Conservation (phyloP, 2,888 invertebrate genomes). For the Villa cingulata region DNA sequence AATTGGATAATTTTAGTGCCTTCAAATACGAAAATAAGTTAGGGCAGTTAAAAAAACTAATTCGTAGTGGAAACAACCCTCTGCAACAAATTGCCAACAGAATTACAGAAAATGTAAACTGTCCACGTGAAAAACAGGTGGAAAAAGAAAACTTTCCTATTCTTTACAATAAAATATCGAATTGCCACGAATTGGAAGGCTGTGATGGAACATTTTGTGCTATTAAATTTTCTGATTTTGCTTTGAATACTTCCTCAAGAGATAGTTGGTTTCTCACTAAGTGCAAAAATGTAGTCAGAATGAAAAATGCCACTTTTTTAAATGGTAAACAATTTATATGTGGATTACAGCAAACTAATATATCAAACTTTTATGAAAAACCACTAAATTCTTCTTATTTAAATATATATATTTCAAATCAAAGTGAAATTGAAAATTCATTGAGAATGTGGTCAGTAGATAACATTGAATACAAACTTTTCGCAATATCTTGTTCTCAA, state of each 20-base stretch:
- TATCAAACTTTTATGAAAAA: not conserved
- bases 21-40: slow-evolving; percentile 2
- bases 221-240: slow-evolving; percentile 8
- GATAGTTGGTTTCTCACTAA: not conserved
- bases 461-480: not conserved
- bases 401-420: slow-evolving; percentile 11
- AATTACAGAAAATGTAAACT: slow-evolving; percentile 4
- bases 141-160: not conserved
- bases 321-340: not conserved
- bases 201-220: slow-evolving; percentile 4
- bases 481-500: not conserved
- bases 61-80: slow-evolving; percentile 13
- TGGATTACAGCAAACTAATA: not conserved
- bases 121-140: not conserved
- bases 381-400: slow-evolving; percentile 12
- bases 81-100: slow-evolving; percentile 12
- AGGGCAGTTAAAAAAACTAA: not conserved
- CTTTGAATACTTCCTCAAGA: not conserved
- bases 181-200: not conserved
- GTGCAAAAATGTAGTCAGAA: not conserved
- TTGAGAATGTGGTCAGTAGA: slow-evolving; percentile 5
- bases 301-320: not conserved
- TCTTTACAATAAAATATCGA: not conserved
- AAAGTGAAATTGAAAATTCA: slow-evolving; percentile 3
- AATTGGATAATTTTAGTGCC: slow-evolving; percentile 10